Evolutionary conservation across 1,140 invertebrate species (phyloP).

Genomic region (Euborellia annulipes): DNA sequence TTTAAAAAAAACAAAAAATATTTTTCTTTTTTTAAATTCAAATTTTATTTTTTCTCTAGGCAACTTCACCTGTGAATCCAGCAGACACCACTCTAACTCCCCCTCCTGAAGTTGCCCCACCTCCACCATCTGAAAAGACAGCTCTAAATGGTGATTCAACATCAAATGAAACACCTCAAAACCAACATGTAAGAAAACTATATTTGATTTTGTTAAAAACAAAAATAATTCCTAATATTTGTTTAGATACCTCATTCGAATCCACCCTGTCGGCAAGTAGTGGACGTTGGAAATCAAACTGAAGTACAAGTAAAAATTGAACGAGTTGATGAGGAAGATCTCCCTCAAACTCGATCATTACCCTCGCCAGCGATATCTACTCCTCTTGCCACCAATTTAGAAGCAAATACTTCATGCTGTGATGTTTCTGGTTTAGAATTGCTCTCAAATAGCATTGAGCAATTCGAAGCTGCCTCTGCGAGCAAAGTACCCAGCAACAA

Average conservation of each 20-base stretch:
- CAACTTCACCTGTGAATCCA: conserved; percentile 19
- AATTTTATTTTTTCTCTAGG: conserved; percentile 9
- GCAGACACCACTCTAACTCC: conserved; percentile 16
- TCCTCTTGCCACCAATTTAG: too few species aligned
- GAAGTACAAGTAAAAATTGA: conserved; percentile 2
- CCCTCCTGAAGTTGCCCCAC: conserved; percentile 12
- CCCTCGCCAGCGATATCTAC: too few species aligned
- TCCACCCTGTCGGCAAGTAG: neutral
- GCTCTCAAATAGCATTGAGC: conserved; percentile 63
- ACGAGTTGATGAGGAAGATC: too few species aligned
- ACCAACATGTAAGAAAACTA: too few species aligned
- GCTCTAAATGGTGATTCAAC: too few species aligned
- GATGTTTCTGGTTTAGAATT: conserved; percentile 57
- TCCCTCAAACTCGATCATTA: too few species aligned
- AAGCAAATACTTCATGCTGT: too few species aligned
- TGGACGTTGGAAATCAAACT: conserved; percentile 10
- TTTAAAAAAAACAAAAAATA: too few species aligned
- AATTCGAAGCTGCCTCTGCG: conserved; percentile 33
- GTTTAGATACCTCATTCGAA: too few species aligned
- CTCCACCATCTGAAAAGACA: neutral
- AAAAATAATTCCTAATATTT: too few species aligned
- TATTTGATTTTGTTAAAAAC: too few species aligned
- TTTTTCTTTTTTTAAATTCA: too few species aligned
- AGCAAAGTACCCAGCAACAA: conserved; percentile 18
- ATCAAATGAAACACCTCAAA: neutral